Conservation (phyloP, 2,888 invertebrate genomes). For the Pyrrhia umbra region DNA sequence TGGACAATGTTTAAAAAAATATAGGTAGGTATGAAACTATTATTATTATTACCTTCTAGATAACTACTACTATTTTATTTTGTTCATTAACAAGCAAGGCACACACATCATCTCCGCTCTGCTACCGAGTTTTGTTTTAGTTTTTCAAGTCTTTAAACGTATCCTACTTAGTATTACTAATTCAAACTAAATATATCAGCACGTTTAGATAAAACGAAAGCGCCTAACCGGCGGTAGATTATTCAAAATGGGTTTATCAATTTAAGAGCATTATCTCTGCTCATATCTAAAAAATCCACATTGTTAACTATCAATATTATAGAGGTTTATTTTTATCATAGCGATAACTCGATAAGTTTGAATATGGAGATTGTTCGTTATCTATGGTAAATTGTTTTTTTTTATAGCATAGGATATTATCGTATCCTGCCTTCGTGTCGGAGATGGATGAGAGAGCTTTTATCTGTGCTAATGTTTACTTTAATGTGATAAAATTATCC, state of each 20-base stretch:
- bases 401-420: not conserved
- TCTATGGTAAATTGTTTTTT: constrained; percentile 14
- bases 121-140: no score
- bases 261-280: not conserved
- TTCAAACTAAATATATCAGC: no score
- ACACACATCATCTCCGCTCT: no score
- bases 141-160: no score
- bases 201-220: not conserved
- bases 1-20: no score
- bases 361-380: constrained; percentile 26
- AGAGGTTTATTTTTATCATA: constrained; percentile 29
- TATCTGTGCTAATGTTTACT: constrained; percentile 39
- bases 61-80: no score
- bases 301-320: constrained; percentile 6
- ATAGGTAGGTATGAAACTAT: no score
- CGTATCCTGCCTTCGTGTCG: constrained; percentile 33
- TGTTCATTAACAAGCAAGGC: no score
- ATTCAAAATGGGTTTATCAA: not conserved
- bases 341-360: constrained; percentile 32
- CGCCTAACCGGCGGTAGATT: not conserved
- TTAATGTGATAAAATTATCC: constrained; percentile 13
- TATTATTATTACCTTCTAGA: no score
- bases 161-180: no score
- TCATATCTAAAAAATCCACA: constrained; percentile 15
- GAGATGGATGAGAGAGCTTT: constrained; percentile 32